phyloP scores from a whole-genome alignment of 2,888 invertebrate species.

The Podabrus alpinus region DNA sequence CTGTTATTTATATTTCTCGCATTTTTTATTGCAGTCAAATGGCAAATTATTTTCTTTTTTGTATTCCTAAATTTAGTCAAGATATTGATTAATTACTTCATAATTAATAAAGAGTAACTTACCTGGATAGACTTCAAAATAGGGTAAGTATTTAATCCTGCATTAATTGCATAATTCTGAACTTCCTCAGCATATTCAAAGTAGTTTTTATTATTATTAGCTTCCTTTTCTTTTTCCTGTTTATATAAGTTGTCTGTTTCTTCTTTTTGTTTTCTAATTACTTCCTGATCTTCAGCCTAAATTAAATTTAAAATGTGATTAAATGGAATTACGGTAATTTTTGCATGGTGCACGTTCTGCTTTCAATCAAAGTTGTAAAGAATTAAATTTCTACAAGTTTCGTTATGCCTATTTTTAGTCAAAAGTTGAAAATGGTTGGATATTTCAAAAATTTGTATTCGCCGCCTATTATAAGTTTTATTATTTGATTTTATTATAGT shows the following conservation, averaged over 20 bases:
- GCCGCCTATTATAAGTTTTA: too few species aligned
- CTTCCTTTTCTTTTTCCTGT: slow-evolving; percentile 51
- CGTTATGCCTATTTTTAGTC: too few species aligned
- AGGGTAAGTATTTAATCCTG: slow-evolving; percentile 55
- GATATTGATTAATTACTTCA: not conserved
- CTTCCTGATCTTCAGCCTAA: slow-evolving; percentile 39
- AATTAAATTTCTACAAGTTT: too few species aligned
- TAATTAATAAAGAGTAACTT: slow-evolving; percentile 18
- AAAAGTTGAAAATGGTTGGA: too few species aligned
- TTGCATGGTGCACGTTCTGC: too few species aligned
- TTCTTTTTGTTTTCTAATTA: slow-evolving; percentile 13
- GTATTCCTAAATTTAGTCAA: slow-evolving; percentile 13
- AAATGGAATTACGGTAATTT: too few species aligned
- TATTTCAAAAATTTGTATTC: too few species aligned
- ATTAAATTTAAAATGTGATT: not conserved
- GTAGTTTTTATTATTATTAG: slow-evolving; percentile 59
- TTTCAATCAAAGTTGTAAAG: too few species aligned
- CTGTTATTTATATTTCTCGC: not conserved
- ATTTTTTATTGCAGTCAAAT: not conserved
- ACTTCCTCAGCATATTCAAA: slow-evolving; percentile 59
- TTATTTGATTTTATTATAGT: too few species aligned
- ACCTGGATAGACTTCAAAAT: slow-evolving; percentile 57
- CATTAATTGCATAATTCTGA: slow-evolving; percentile 54
- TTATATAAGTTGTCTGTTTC: slow-evolving; percentile 45
- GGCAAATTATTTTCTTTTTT: slow-evolving; percentile 12